Conservation (phyloP, 2,888 invertebrate genomes). For the Polylopha cassiicola region DNA sequence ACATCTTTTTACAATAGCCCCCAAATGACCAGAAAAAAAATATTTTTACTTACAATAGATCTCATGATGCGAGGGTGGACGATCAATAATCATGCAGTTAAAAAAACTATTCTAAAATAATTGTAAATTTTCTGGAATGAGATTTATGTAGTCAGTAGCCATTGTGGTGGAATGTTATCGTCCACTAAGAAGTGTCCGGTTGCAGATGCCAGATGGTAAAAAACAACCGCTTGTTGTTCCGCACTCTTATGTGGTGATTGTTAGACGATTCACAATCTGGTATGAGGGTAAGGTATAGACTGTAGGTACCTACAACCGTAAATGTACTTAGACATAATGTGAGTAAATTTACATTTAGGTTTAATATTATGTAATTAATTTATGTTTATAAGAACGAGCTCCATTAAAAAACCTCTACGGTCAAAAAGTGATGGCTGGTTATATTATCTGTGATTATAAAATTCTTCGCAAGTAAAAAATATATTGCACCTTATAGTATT, state of each 20-base stretch:
- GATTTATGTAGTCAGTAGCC: conserved; percentile 70
- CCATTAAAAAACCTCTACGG: no score
- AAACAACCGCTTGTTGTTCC: conserved; percentile 35
- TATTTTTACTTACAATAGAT: conserved; percentile 60
- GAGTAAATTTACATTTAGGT: no score
- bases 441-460: no score
- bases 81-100: conserved; percentile 55
- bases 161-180: conserved; percentile 60
- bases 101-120: conserved; percentile 66
- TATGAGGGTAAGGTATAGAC: no score
- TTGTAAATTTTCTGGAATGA: conserved; percentile 66
- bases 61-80: conserved; percentile 70
- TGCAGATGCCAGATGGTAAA: conserved; percentile 59
- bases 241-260: conserved; percentile 38
- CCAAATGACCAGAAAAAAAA: conserved; percentile 72
- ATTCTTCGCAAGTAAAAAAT: no score
- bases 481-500: no score
- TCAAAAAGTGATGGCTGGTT: no score
- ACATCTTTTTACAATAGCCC: conserved; percentile 68
- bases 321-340: no score
- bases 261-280: no score
- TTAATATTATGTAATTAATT: no score
- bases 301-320: no score
- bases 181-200: conserved; percentile 57
- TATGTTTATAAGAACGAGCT: no score